Base-by-base conservation (phyloP, 2,797 vertebrate species). In the Siniperca undulata region DNA sequence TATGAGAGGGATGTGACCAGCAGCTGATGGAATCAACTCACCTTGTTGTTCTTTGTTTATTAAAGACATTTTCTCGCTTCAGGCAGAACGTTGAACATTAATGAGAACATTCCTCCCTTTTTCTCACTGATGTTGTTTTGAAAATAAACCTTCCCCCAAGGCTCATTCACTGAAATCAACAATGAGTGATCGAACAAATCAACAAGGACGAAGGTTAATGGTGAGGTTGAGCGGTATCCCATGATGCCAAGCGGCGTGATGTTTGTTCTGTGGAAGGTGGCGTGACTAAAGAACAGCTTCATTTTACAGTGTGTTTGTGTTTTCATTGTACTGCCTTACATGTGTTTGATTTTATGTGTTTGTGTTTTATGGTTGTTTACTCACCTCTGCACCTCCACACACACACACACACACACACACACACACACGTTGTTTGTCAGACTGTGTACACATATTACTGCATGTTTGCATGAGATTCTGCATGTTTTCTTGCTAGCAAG, bases 391-490 rank as follows among this genome's bases (percentile, higher is more conserved):
- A 36, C 55, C 9, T 14, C 2, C 30, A 50, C 58, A 60, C 53
- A 69, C 64, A 56, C 55, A 70, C 30, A 30, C 30, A 30, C 30
- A 30, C 30, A 30, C 52, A 74, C 48, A 76, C 38, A 70, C 76
- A 75, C 58, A 36, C 3, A 74, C 30, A 53, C 36, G 24, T 59
- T 16, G 27, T 59, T 16, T 69, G 53, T 74, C 42, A 17, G 30
- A n/a, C 6, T 88, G 82, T 90, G 75, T 65, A 52, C 58, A 77
- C 46, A 42, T 20, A 61, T 79, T 81, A 69, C 74, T 48, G 56
- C 82, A 59, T 86, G 81, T 89, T 87, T 89, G 74, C 69, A 85
- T 64, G 59, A 70, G 81, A 44, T 62, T 44, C 52, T 69, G 50
- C 62, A 48, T 86, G 83, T 86, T 84, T 70, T 81, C 65, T 19